Evolutionary conservation across 2,888 invertebrate genomes (phyloP).

Genomic region (Deroplatys truncata): DNA sequence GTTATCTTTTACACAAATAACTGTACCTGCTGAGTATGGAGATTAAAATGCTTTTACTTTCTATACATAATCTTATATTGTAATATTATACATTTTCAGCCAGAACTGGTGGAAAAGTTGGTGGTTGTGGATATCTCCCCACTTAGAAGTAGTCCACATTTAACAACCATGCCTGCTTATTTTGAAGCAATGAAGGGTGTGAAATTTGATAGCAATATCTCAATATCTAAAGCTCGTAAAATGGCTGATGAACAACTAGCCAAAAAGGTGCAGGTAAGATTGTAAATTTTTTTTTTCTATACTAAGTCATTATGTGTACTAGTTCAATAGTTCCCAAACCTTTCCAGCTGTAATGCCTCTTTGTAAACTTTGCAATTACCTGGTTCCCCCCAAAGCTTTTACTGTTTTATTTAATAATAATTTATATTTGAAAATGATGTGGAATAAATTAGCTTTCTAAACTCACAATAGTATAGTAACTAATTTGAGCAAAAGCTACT

Average conservation of each 20-base stretch:
- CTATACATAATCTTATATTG: background rate
- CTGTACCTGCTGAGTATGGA: too few relatives aligned
- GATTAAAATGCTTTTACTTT: too few relatives aligned
- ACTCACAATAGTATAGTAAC: too few relatives aligned
- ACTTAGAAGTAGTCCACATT: slow-evolving; percentile 56
- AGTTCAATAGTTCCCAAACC: background rate
- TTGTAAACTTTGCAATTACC: too few relatives aligned
- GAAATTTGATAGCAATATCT: slow-evolving; percentile 55
- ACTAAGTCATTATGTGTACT: background rate
- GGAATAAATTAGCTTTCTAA: too few relatives aligned
- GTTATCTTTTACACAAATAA: too few relatives aligned
- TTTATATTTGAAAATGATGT: too few relatives aligned
- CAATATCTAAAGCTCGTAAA: slow-evolving; percentile 67
- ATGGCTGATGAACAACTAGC: slow-evolving; percentile 62
- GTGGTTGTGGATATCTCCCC: slow-evolving; percentile 72
- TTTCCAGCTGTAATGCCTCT: too few relatives aligned
- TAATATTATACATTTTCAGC: slow-evolving; percentile 45
- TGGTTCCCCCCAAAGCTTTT: too few relatives aligned
- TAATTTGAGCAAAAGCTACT: too few relatives aligned
- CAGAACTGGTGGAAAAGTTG: slow-evolving; percentile 60
- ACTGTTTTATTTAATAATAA: too few relatives aligned
- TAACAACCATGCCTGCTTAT: slow-evolving; percentile 57
- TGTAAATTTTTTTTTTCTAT: background rate
- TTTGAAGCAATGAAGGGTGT: slow-evolving; percentile 65
- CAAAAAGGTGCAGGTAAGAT: slow-evolving; percentile 44